Evolutionary conservation across 2,888 invertebrate species (phyloP).

Genomic region (Cotesia congregata): DNA sequence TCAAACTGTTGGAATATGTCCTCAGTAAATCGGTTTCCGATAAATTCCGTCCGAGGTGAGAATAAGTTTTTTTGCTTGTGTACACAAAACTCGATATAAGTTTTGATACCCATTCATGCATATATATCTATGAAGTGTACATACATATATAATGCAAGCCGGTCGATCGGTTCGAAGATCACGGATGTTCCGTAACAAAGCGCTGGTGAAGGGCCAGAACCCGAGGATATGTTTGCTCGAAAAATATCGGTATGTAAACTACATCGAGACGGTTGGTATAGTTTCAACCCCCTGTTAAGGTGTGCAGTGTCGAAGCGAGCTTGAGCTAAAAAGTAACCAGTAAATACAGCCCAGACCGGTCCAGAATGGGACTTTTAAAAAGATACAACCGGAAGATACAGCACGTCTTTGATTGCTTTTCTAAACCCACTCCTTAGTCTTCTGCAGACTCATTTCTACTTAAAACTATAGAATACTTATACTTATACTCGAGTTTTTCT

Average conservation of each 20-base stretch:
- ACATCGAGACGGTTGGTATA: no score
- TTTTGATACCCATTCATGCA: neutral
- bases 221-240: constrained; percentile 51
- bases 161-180: neutral
- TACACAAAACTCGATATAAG: constrained; percentile 9
- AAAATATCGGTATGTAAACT: constrained; percentile 49
- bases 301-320: no score
- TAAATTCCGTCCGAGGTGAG: constrained; percentile 26
- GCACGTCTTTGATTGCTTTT: constrained; percentile 66
- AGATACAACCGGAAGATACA: constrained; percentile 62
- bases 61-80: constrained; percentile 16
- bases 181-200: neutral
- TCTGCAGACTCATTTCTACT: constrained; percentile 36
- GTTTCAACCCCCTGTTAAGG: no score
- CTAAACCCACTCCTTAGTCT: constrained; percentile 47
- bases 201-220: no score
- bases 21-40: constrained; percentile 28
- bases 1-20: constrained; percentile 4
- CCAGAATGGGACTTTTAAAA: constrained; percentile 39
- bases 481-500: constrained; percentile 46
- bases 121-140: neutral
- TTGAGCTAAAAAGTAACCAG: constrained; percentile 26
- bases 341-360: constrained; percentile 4
- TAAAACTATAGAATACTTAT: neutral
- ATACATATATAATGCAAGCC: neutral